Conservation (phyloP, 2,888 invertebrate genomes). For the Eurytoma californica region DNA sequence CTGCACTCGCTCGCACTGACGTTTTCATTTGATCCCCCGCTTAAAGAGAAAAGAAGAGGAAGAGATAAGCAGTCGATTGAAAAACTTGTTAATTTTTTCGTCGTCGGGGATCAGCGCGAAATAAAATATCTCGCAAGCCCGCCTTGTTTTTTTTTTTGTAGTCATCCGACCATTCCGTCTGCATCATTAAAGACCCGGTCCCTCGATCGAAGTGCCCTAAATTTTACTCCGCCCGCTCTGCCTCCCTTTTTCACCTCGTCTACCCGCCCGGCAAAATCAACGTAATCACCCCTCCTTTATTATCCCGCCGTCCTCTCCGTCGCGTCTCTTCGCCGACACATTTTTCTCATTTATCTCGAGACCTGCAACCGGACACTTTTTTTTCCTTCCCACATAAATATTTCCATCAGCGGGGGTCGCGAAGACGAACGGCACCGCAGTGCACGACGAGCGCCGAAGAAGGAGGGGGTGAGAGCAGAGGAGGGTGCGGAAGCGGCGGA, state of each 20-base stretch:
- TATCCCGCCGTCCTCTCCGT: background rate
- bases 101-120: no score
- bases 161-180: no score
- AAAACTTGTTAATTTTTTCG: no score
- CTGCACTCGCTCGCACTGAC: no score
- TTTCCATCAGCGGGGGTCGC: background rate
- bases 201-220: background rate
- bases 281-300: background rate
- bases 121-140: background rate
- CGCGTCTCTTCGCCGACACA: background rate
- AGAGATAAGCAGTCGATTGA: no score
- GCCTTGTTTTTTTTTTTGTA: background rate
- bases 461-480: no score
- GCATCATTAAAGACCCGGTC: no score
- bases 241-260: background rate
- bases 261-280: background rate
- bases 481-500: background rate
- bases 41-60: no score
- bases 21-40: no score
- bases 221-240: background rate
- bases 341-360: constrained; percentile 18
- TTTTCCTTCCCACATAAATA: background rate
- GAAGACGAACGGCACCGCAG: background rate
- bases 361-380: background rate
- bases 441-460: background rate